Base-by-base conservation (phyloP, 1,140 invertebrate species). In the Drepana arcuata region DNA sequence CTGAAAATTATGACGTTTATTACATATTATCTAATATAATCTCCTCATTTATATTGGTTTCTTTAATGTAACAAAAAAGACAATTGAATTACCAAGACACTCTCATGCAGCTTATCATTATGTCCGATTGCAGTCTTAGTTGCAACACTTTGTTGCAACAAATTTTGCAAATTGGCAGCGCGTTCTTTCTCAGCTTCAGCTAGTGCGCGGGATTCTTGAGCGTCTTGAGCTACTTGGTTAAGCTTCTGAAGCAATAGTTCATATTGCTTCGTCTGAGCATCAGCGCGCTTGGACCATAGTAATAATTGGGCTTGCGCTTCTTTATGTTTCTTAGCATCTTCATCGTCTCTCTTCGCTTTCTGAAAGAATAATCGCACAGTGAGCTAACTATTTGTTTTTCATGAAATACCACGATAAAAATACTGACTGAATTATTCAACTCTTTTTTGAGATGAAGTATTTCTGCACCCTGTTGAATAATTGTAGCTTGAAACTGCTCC, bases 221-320 rank as follows among this genome's bases (percentile, higher is more conserved):
- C 72, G 34, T 79, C 65, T 42, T 56, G 65, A 27, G 60, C 54
- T 9, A 73, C 64, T 11, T 64, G 59, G 34, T 73, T 63, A 12
- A 81, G 48, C 30, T 75, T 79, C 39, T 79, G 61, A 15, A 79
- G 40, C 34, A 81, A 50, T 27, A 41, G 26, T 30, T 75, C 68
- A 31, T 75, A 72, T 48, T 81, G 70, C 21, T 60, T 67, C 4
- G 69, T 55, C 38, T 79, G 74, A 10, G 33, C 43, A 63, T 82
- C 69, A 12, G 60, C 54, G 12, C 58, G 54, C 41, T 69, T 60
- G 6, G 44, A 29, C 74, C 72, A 82, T 44, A 62, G 42, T 10
- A 42, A 34, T 27, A 74, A 58, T 64, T 75, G 68, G 15, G 38
- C 37, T 44, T 79, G 71, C 6, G 58, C 53, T 56, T 72, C 64